phyloP scores from a whole-genome alignment of 2,888 invertebrate species.

The Metellina segmentata region DNA sequence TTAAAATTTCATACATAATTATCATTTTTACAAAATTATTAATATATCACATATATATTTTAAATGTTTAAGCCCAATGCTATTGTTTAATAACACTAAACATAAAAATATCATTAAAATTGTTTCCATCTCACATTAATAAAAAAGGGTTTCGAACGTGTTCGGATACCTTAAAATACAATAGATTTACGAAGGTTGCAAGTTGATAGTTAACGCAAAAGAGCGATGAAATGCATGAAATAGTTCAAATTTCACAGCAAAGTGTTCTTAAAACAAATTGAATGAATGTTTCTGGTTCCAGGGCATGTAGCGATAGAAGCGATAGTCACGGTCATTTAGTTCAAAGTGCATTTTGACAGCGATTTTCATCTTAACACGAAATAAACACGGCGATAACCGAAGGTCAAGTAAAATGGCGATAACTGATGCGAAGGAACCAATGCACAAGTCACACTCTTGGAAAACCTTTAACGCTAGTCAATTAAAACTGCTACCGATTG shows the following conservation, averaged over 20 bases:
- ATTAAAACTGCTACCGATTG: slow-evolving; percentile 6
- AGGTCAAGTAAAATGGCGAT: slow-evolving; percentile 65
- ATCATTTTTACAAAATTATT: too few relatives aligned
- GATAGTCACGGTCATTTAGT: slow-evolving; percentile 58
- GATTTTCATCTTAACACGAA: slow-evolving; percentile 63
- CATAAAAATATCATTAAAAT: too few relatives aligned
- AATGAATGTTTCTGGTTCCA: neutral
- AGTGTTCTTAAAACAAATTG: neutral
- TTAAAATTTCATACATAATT: too few relatives aligned
- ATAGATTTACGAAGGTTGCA: too few relatives aligned
- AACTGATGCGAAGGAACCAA: slow-evolving; percentile 30
- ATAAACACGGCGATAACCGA: slow-evolving; percentile 69
- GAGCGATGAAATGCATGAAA: neutral
- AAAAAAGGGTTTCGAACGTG: too few relatives aligned
- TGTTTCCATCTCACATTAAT: too few relatives aligned
- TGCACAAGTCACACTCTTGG: slow-evolving; percentile 17
- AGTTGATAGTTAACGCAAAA: too few relatives aligned
- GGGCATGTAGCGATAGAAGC: slow-evolving; percentile 23
- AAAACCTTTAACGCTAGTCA: neutral
- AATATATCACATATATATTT: too few relatives aligned
- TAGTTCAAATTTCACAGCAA: neutral
- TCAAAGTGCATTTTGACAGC: slow-evolving; percentile 58
- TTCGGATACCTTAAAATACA: too few relatives aligned
- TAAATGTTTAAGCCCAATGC: too few relatives aligned
- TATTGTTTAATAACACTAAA: too few relatives aligned